Evolutionary conservation across 2,797 vertebrate genomes (phyloP), one percentile per base, ranked within the genome.

Genomic region (Acipenser oxyrinchus): DNA sequence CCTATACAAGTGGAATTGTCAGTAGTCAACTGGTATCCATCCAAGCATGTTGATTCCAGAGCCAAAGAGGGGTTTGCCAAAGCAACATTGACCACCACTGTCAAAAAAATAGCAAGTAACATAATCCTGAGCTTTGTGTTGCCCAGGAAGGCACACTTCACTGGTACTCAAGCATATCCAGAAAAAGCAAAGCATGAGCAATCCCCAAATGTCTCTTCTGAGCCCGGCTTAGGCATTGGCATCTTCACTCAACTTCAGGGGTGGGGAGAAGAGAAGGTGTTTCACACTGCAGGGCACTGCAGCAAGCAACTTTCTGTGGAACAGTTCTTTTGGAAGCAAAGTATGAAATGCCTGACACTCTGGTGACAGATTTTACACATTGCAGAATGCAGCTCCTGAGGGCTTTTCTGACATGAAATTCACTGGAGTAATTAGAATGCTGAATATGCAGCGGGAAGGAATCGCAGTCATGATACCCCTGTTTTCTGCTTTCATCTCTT

Each of bases 331-430:
- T 92, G 80, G 86, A 93, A 92, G 88, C 86, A 92, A 92, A 90
- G 87, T 89, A 92, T 90, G 93, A 95, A 95, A 95, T 95, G 92
- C 90, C 93, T 93, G 86, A 93, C 91, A 88, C 87, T 76, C 83
- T 78, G 70, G 83, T 87, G 90, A 88, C 90, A 87, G 90, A 94
- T 90, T 86, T 93, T 89, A 83, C 90, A 87, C 87, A 82, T 90
- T 77, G 75, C 78, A 81, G 78, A 82, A 81, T 77, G 67, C 51
- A 72, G 71, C 74, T 23, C 75, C 37, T 71, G 74, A 66, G 69
- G 69, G 75, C 70, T 72, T 76, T 74, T 79, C 78, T 74, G 68
- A 80, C 66, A 3, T 51, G 12, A 59, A 48, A 52, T 1, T 67
- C 10, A 48, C 5, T 67, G 72, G 72, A 73, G 66, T 64, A 72